A percentile compares a stretch with the other conserved stretches of the same genome.
Conservation (phyloP, 2,113 vertebrate species). For the Odobenus rosmarus region DNA sequence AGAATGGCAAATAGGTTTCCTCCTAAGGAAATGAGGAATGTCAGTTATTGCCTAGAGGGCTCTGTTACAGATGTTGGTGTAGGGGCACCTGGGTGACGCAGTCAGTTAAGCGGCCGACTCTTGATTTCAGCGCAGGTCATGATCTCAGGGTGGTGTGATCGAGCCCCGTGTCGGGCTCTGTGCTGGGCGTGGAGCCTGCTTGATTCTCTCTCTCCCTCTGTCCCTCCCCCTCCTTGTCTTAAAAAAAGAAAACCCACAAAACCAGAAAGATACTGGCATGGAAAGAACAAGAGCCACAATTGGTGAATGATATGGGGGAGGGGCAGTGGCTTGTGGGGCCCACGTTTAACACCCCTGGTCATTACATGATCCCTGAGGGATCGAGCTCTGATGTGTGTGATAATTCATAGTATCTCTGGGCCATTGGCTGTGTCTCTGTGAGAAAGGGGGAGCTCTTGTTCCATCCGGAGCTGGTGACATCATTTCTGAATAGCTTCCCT, state of each 20-base stretch:
- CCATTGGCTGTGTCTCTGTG: background rate
- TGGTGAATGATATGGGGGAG: too few relatives aligned
- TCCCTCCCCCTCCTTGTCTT: background rate
- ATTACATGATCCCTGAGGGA: background rate
- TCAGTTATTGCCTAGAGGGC: background rate
- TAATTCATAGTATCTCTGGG: background rate
- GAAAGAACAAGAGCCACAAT: background rate
- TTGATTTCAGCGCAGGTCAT: too few relatives aligned
- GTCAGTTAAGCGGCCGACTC: too few relatives aligned
- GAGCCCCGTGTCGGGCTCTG: too few relatives aligned
- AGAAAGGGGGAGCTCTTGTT: background rate
- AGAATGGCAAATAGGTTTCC: background rate
- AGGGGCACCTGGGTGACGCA: background rate
- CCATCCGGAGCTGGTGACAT: background rate
- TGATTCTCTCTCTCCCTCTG: background rate
- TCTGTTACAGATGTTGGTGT: background rate
- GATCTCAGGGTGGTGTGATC: too few relatives aligned
- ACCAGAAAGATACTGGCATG: background rate
- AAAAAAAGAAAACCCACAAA: background rate
- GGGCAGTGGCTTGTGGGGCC: accelerated
- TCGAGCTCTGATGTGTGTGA: background rate
- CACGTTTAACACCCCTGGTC: background rate
- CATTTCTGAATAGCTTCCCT: slow-evolving; percentile 20
- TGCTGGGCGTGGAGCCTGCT: background rate
- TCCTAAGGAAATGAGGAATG: background rate